These are phyloP conservation scores for Leistus spinibarbis DNA, from an alignment of 2,888 invertebrate species.

Conservation along the genomic window DNA sequence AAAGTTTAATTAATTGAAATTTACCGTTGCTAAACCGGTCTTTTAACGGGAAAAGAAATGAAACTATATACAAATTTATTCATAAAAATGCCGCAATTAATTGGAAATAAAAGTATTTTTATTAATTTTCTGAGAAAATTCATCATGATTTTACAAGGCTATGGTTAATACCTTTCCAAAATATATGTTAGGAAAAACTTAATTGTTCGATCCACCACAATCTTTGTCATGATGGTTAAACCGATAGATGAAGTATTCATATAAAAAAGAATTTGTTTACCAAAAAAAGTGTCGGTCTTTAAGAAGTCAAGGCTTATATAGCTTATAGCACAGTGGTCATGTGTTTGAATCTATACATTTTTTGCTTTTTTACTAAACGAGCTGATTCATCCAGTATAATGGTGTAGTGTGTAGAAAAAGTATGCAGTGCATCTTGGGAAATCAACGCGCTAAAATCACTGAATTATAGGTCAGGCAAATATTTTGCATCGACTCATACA, in stretches of 20 bases:
- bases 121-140: not conserved
- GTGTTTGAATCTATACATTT: not conserved
- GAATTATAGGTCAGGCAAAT: not conserved
- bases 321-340: not conserved
- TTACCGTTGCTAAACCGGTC: too few relatives aligned
- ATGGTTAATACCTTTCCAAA: not conserved
- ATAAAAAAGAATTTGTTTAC: not conserved
- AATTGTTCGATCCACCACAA: not conserved
- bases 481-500: not conserved
- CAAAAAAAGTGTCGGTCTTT: not conserved
- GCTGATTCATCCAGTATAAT: conserved; percentile 20
- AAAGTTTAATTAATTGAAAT: too few relatives aligned
- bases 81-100: not conserved
- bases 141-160: not conserved
- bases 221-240: not conserved
- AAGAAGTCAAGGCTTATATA: not conserved
- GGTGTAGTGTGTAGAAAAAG: conserved; percentile 17
- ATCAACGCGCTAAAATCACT: conserved; percentile 14
- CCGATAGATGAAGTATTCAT: not conserved
- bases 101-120: not conserved
- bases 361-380: conserved; percentile 9
- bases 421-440: conserved; percentile 27
- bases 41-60: too few relatives aligned
- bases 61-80: too few relatives aligned
- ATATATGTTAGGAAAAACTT: not conserved